Conservation (phyloP, 2,888 invertebrate genomes). For the Zygaena filipendulae region DNA sequence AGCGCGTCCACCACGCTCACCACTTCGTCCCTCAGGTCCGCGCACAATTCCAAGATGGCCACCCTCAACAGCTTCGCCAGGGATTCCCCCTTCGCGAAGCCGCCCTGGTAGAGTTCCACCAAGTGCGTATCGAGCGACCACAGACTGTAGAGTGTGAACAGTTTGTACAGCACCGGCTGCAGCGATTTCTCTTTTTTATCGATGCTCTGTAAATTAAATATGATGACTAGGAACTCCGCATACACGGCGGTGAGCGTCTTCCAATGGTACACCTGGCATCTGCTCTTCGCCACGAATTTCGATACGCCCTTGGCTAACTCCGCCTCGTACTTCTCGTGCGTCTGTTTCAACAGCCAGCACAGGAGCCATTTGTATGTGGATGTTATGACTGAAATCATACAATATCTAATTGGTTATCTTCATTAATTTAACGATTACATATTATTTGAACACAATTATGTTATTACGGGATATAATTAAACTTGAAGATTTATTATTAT, state of each 20-base stretch:
- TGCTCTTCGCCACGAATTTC: constrained; percentile 81
- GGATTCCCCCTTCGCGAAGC: constrained; percentile 59
- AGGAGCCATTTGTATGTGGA: constrained; percentile 86
- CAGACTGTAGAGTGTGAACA: constrained; percentile 46
- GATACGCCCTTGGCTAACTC: constrained; percentile 69
- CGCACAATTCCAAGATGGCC: constrained; percentile 75
- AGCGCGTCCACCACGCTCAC: constrained; percentile 85
- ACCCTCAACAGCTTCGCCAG: constrained; percentile 73
- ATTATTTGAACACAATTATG: too few species aligned
- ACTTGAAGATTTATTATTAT: too few species aligned
- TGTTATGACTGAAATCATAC: constrained; percentile 69
- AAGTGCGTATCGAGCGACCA: constrained; percentile 75
- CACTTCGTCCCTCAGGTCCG: constrained; percentile 76
- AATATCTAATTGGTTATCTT: too few species aligned
- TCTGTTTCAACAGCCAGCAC: constrained; percentile 79
- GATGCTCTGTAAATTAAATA: constrained; percentile 61
- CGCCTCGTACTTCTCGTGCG: constrained; percentile 69
- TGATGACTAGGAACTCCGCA: constrained; percentile 75
- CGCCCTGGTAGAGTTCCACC: constrained; percentile 77
- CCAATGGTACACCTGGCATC: constrained; percentile 85
- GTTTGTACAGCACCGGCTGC: constrained; percentile 56
- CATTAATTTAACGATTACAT: background rate
- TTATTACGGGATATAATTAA: too few species aligned
- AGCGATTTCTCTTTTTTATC: constrained; percentile 38
- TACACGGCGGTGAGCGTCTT: constrained; percentile 80